Percentiles rank a stretch among this genome's conserved stretches.
Evolutionary conservation across 2,113 vertebrate genomes (phyloP).

Genomic region (Coryphaenoides rupestris): DNA sequence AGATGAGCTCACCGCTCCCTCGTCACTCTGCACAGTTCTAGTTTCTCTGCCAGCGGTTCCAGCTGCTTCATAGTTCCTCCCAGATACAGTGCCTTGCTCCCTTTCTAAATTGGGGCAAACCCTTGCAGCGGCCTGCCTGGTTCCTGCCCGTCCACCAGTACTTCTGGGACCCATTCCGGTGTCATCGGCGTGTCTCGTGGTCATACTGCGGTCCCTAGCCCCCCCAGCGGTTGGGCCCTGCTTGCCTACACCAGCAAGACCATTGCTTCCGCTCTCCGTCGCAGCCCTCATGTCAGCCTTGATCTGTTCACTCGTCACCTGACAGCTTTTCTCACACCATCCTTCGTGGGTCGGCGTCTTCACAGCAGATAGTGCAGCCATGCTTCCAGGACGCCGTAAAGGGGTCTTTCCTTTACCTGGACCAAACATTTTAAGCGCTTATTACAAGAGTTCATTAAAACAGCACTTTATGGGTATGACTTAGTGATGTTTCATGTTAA

Average conservation of each 20-base stretch:
- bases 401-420: slow-evolving; percentile 97
- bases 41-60: neutral
- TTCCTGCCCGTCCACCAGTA: slow-evolving; percentile 12
- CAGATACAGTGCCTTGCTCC: neutral
- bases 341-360: slow-evolving; percentile 59
- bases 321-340: slow-evolving; percentile 96
- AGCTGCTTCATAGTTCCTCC: neutral
- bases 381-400: slow-evolving; percentile 73
- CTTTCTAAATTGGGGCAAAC: neutral
- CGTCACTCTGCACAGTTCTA: neutral
- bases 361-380: neutral
- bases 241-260: neutral
- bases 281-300: slow-evolving; percentile 98
- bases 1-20: neutral
- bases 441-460: neutral
- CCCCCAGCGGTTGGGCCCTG: neutral
- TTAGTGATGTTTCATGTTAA: neutral
- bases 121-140: slow-evolving; percentile 13
- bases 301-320: slow-evolving; percentile 97
- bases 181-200: slow-evolving; percentile 24
- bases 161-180: neutral
- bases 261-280: slow-evolving; percentile 71
- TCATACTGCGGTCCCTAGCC: neutral
- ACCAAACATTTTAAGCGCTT: neutral
- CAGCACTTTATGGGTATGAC: too few relatives aligned